Conservation (phyloP, 2,888 invertebrate genomes). For the Spilarctia lutea region DNA sequence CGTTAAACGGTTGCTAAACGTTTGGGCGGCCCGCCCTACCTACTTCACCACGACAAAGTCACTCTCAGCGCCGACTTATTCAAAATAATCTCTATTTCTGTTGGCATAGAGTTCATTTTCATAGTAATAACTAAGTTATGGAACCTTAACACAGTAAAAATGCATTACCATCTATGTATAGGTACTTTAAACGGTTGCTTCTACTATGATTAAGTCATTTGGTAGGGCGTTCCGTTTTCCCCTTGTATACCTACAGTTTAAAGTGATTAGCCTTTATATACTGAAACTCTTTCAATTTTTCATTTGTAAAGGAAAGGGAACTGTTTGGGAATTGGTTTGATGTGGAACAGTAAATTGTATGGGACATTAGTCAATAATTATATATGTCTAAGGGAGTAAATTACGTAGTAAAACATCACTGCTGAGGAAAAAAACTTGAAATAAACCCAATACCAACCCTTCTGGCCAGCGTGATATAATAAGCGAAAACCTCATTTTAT, state of each 20-base stretch:
- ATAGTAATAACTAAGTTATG: conserved; percentile 32
- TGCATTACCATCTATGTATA: conserved; percentile 70
- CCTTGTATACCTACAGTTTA: conserved; percentile 49
- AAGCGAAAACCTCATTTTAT: no score
- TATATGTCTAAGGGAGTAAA: no score
- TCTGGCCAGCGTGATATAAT: no score
- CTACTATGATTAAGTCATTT: conserved; percentile 62
- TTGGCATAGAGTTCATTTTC: conserved; percentile 47
- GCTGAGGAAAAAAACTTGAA: no score
- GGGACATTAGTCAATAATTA: no score
- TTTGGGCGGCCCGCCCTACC: conserved; percentile 86
- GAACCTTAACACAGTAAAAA: conserved; percentile 69
- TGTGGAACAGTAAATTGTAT: neutral
- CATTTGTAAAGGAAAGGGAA: conserved; percentile 16
- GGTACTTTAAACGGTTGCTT: conserved; percentile 72
- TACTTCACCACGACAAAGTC: conserved; percentile 67
- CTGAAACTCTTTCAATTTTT: conserved; percentile 19
- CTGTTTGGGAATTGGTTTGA: neutral
- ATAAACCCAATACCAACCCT: no score
- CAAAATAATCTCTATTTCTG: conserved; percentile 58
- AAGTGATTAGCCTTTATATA: conserved; percentile 34
- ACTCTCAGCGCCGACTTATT: conserved; percentile 33
- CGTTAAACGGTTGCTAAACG: conserved; percentile 86
- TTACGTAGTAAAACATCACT: no score
- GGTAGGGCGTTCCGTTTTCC: conserved; percentile 70